Percentiles rank a stretch among this genome's conserved stretches.
These are phyloP conservation scores for Battus philenor DNA, from an alignment of 1,140 invertebrate genomes.

Conservation along the genomic window DNA sequence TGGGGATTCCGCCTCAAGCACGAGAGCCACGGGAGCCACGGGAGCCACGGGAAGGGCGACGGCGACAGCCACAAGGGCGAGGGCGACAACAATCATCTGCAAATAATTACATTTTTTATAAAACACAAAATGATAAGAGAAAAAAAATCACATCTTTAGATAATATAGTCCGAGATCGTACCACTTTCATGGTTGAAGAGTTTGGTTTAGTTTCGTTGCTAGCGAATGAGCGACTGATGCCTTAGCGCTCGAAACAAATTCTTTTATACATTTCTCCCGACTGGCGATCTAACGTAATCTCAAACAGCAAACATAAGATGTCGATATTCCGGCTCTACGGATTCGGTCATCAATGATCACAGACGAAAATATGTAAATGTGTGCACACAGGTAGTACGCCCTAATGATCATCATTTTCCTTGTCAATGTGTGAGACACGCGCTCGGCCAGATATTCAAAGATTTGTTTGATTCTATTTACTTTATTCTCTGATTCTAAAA, in stretches of 20 bases:
- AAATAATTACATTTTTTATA: slow-evolving; percentile 12
- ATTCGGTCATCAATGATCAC: slow-evolving; percentile 40
- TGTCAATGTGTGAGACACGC: slow-evolving; percentile 25
- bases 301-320: slow-evolving; percentile 50
- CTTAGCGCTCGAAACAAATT: slow-evolving; percentile 39
- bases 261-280: slow-evolving; percentile 70
- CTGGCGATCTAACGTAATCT: slow-evolving; percentile 52
- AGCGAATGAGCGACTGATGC: slow-evolving; percentile 62
- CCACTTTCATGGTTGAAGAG: slow-evolving; percentile 63
- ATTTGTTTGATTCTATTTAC: slow-evolving; percentile 48
- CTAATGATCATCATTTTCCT: slow-evolving; percentile 5
- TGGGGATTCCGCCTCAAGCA: slow-evolving; percentile 20
- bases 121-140: slow-evolving; percentile 1
- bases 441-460: slow-evolving; percentile 37
- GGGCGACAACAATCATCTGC: slow-evolving; percentile 54
- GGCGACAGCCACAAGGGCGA: slow-evolving; percentile 55
- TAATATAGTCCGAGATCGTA: slow-evolving; percentile 24
- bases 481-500: slow-evolving; percentile 54
- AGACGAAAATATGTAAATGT: slow-evolving; percentile 22
- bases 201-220: slow-evolving; percentile 43
- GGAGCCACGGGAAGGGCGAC: slow-evolving; percentile 31
- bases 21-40: too few relatives aligned
- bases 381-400: slow-evolving; percentile 9
- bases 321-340: slow-evolving; percentile 46
- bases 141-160: background rate